Base-by-base conservation (phyloP, 1,140 invertebrate genomes). In the Lucilia sericata region DNA sequence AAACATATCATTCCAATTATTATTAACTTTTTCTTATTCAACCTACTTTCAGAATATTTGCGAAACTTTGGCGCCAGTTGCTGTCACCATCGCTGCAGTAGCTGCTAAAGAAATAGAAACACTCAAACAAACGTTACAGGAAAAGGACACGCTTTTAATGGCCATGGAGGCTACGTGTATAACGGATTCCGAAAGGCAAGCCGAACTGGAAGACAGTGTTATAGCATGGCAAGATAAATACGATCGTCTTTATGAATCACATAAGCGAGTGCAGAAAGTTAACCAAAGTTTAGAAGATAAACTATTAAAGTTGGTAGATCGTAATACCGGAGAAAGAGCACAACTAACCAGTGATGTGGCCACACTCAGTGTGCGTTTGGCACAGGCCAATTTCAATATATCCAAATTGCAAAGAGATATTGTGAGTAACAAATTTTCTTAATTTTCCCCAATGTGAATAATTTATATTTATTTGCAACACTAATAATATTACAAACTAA, bases 241-340 rank as follows among this genome's bases (percentile, higher is more conserved):
- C 93, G 95, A 96, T 90, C 94, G 97, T 87, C 93, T 99, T 81
- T 95, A 96, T 91, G 98, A 99, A 90, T 97, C 97, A 84, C 97
- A 99, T 88, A 97, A 97, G 90, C 95, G 97, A 87, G 94, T 99
- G 55, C 97, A 99, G 91, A 98, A 96, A 92, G 95, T 99, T 36
- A 99, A 99, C 92, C 97, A 99, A 92, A 96, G 95, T 87, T 93
- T 99, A 86, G 98, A 99, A 92, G 98, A 99, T 90, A 99, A 99
- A 91, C 92, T 99, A 78, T 92, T 99, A 76, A 96, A 96, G 92
- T 94, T 99, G 89, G 98, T 98, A 19, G 97, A 98, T 91, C 95
- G 96, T 89, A 97, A 96, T 93, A 97, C 98, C 91, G 95, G 95
- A 84, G 97, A 99, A 89, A 98, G 98, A 91, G 95, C 94, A 88